Evolutionary conservation across 2,888 invertebrate genomes (phyloP).

Genomic region (Timema podura): DNA sequence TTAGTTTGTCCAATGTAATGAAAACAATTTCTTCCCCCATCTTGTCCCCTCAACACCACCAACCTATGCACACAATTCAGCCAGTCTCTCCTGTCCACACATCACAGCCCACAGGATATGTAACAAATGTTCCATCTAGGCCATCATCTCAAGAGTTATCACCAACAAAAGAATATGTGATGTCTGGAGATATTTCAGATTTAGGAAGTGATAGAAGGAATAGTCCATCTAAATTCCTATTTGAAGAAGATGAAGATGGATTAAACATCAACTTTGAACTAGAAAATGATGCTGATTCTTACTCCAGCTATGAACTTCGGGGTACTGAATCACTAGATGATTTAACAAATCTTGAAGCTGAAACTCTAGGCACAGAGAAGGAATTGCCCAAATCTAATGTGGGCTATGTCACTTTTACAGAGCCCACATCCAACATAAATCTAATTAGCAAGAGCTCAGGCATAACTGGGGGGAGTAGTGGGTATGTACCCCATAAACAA

Average conservation of each 20-base stretch:
- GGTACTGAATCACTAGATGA: background rate
- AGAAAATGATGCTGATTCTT: too few species aligned
- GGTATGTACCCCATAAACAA: conserved; percentile 41
- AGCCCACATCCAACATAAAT: too few species aligned
- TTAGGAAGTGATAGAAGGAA: conserved; percentile 1
- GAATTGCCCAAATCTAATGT: conserved; percentile 23
- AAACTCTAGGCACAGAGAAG: conserved; percentile 14
- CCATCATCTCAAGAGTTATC: conserved; percentile 13
- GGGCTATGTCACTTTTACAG: conserved; percentile 40
- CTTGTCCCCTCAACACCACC: background rate
- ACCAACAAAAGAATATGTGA: conserved; percentile 21
- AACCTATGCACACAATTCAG: conserved; percentile 16
- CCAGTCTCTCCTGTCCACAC: background rate
- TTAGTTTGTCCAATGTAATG: conserved; percentile 24
- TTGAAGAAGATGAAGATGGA: too few species aligned
- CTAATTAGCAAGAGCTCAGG: background rate
- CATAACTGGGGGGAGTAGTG: conserved; percentile 22
- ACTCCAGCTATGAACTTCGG: background rate
- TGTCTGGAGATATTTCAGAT: conserved; percentile 21
- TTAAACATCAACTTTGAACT: too few species aligned
- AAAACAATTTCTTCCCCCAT: conserved; percentile 16
- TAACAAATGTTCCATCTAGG: conserved; percentile 13
- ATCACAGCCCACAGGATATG: conserved; percentile 16
- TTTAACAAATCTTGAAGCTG: conserved; percentile 2
- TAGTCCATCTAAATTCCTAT: conserved; percentile 16